phyloP scores from a whole-genome alignment of 2,113 vertebrate genomes.

The Nesospiza acunhae region DNA sequence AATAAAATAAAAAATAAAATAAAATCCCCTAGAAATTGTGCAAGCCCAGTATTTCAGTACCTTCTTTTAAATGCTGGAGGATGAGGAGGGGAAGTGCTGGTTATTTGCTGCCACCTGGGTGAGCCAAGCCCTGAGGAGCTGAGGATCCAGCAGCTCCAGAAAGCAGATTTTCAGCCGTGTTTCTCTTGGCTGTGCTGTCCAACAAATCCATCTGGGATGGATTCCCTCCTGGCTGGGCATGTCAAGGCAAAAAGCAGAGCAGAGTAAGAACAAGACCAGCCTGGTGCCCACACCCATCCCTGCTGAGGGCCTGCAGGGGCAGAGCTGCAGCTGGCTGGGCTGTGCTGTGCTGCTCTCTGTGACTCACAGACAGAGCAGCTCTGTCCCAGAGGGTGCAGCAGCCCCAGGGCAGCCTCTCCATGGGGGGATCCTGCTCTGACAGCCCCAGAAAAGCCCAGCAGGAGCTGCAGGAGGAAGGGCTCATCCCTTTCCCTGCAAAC shows the following conservation, averaged over 20 bases:
- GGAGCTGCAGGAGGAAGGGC: neutral
- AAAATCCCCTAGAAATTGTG: neutral
- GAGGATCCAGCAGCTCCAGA: neutral
- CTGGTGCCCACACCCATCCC: rapidly evolving
- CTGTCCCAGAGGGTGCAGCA: no score
- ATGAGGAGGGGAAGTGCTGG: no score
- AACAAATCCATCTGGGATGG: neutral
- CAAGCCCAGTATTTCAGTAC: neutral
- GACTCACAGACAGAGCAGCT: no score
- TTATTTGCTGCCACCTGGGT: neutral
- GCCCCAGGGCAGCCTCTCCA: neutral
- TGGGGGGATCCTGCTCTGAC: neutral
- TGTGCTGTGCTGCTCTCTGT: rapidly evolving
- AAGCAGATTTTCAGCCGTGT: neutral
- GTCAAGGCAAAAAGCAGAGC: neutral
- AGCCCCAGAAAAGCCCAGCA: neutral
- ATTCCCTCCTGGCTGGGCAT: neutral
- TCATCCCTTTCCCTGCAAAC: neutral
- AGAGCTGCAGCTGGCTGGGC: neutral
- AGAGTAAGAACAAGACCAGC: rapidly evolving
- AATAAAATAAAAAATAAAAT: no score
- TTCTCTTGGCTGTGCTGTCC: neutral
- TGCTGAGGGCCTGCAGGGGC: neutral
- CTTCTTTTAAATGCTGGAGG: neutral
- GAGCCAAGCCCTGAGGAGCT: neutral